A percentile compares a stretch with the other conserved stretches of the same genome.
Conservation (phyloP, 2,113 vertebrate species). For the Oryzias woworae region DNA sequence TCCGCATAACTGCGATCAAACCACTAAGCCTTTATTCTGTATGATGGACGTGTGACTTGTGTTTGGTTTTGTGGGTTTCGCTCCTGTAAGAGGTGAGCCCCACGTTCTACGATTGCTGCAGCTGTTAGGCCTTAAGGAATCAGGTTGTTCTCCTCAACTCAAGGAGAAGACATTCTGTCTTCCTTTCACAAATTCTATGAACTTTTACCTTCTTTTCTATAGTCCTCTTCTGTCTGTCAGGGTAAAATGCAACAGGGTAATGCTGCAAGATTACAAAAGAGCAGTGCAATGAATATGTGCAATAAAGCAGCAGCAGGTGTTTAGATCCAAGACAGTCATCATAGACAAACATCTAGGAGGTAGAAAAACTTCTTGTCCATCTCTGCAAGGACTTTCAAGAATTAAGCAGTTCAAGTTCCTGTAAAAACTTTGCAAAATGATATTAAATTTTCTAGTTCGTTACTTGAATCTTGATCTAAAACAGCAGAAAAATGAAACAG, state of each 20-base stretch:
- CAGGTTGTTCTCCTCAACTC: constrained; percentile 34
- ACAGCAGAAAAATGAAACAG: constrained; percentile 28
- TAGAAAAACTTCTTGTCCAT: constrained; percentile 49
- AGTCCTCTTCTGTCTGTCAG: constrained; percentile 1
- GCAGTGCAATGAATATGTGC: constrained; percentile 29
- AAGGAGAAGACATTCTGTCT: constrained; percentile 39
- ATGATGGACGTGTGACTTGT: constrained; percentile 22
- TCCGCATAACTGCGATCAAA: constrained; percentile 1
- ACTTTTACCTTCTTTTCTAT: constrained; percentile 14
- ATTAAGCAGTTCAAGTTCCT: constrained; percentile 56
- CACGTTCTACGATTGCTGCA: constrained; percentile 58
- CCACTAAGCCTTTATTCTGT: too few species aligned
- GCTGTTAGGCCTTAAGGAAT: constrained; percentile 58
- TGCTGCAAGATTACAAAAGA: constrained; percentile 9
- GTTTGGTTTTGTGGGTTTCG: constrained; percentile 29
- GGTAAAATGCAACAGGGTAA: constrained; percentile 29
- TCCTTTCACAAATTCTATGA: constrained; percentile 13
- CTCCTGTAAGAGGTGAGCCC: constrained; percentile 43
- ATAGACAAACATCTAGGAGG: constrained; percentile 28
- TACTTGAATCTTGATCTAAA: constrained; percentile 54
- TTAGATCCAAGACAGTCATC: not conserved
- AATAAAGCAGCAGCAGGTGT: constrained; percentile 35
- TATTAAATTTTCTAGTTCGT: constrained; percentile 58
- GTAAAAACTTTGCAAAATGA: constrained; percentile 58
- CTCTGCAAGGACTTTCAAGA: constrained; percentile 53